A percentile compares a stretch with the other conserved stretches of the same genome.
phyloP scores from a whole-genome alignment of 2,113 vertebrate genomes.

The Oryzias javanicus region DNA sequence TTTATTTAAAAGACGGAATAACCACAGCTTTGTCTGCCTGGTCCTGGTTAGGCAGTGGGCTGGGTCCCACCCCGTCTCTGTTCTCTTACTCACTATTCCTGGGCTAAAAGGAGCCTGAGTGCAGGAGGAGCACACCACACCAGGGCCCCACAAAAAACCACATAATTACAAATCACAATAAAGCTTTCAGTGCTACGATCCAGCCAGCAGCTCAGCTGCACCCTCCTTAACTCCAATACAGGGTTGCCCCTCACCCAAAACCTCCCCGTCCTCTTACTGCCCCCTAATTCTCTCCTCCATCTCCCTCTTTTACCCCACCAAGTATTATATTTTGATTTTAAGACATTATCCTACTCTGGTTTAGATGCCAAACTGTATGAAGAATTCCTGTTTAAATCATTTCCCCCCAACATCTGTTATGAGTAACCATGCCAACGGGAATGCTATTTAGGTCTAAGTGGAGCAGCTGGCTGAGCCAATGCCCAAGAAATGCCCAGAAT shows the following conservation, averaged over 20 bases:
- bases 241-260: not conserved
- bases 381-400: too few relatives aligned
- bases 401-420: too few relatives aligned
- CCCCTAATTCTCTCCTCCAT: too few relatives aligned
- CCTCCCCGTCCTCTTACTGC: too few relatives aligned
- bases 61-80: conserved; percentile 61
- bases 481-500: too few relatives aligned
- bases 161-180: conserved; percentile 80
- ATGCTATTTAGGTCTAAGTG: too few relatives aligned
- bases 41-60: conserved; percentile 51
- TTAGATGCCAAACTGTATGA: too few relatives aligned
- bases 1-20: not conserved
- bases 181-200: conserved; percentile 68
- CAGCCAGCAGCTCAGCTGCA: conserved; percentile 71
- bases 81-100: conserved; percentile 66
- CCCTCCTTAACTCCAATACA: conserved; percentile 49
- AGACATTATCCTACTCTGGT: too few relatives aligned
- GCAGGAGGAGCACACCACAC: conserved; percentile 70
- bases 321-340: too few relatives aligned
- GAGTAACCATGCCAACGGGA: too few relatives aligned
- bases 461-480: too few relatives aligned
- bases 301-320: too few relatives aligned
- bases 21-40: conserved; percentile 24
- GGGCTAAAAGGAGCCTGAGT: conserved; percentile 68
- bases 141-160: conserved; percentile 74